Conservation (phyloP, 2,113 vertebrate genomes). For the Varanus salvator region DNA sequence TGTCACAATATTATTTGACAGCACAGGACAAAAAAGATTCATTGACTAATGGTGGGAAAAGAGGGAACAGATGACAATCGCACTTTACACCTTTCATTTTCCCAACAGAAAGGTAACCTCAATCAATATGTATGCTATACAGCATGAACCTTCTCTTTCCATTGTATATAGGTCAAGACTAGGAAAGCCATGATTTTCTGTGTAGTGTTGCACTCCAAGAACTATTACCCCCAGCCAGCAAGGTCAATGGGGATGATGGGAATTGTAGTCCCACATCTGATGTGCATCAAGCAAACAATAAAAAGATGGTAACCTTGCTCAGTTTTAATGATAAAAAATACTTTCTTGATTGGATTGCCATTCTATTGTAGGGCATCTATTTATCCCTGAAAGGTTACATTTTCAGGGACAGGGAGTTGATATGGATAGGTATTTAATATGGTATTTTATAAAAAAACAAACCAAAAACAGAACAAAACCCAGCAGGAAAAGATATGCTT, state of each 20-base stretch:
- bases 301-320: background rate
- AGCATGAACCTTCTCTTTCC: background rate
- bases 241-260: too few relatives aligned
- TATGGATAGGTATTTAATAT: background rate
- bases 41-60: background rate
- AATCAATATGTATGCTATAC: background rate
- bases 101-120: background rate
- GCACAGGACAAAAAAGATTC: background rate
- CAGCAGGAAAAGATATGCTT: background rate
- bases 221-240: too few relatives aligned
- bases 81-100: background rate
- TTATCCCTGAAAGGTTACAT: background rate
- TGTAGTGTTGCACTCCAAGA: too few relatives aligned
- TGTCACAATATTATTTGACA: slow-evolving; percentile 51
- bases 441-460: too few relatives aligned
- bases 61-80: background rate
- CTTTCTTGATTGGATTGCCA: background rate
- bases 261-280: too few relatives aligned
- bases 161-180: too few relatives aligned
- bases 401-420: background rate
- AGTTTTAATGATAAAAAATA: background rate
- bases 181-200: too few relatives aligned
- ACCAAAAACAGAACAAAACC: background rate
- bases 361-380: background rate
- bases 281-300: background rate